These are phyloP conservation scores for Lamprologus callipterus DNA, from an alignment of 2,113 vertebrate genomes.

Conservation along the genomic window DNA sequence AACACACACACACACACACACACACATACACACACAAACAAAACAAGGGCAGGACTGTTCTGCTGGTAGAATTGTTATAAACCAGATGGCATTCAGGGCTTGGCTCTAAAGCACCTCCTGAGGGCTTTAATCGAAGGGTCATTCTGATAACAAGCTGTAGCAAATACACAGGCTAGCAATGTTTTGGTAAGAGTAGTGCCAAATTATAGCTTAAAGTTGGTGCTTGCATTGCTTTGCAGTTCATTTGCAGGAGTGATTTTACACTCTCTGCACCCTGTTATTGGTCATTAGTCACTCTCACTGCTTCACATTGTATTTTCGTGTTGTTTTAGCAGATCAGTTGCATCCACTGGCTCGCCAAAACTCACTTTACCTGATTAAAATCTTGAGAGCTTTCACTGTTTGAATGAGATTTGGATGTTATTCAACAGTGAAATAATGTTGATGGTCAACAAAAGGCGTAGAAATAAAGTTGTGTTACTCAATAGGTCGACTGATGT, in stretches of 20 bases:
- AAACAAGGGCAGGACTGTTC: slow-evolving; percentile 29
- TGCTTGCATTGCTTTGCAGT: neutral
- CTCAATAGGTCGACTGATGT: neutral
- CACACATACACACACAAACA: neutral
- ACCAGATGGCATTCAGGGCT: slow-evolving; percentile 51
- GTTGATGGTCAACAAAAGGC: neutral
- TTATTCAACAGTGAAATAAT: neutral
- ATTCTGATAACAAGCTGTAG: neutral
- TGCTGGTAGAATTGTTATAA: slow-evolving; percentile 26
- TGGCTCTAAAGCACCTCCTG: slow-evolving; percentile 21
- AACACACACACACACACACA: neutral
- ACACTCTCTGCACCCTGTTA: neutral
- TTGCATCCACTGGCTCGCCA: neutral
- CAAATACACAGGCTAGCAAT: neutral
- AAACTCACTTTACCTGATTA: slow-evolving; percentile 17
- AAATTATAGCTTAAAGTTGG: neutral
- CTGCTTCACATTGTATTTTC: neutral
- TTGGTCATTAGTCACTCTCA: neutral
- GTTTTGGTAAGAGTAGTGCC: neutral
- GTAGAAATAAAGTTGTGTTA: neutral
- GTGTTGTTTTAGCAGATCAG: neutral
- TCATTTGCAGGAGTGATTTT: neutral
- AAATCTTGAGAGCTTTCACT: neutral
- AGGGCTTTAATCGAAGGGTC: slow-evolving; percentile 23
- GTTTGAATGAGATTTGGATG: neutral